A percentile compares a stretch with the other conserved stretches of the same genome.
These are phyloP conservation scores for Motacilla tschutschensis DNA, from an alignment of 2,113 vertebrate species.

Conservation along the genomic window DNA sequence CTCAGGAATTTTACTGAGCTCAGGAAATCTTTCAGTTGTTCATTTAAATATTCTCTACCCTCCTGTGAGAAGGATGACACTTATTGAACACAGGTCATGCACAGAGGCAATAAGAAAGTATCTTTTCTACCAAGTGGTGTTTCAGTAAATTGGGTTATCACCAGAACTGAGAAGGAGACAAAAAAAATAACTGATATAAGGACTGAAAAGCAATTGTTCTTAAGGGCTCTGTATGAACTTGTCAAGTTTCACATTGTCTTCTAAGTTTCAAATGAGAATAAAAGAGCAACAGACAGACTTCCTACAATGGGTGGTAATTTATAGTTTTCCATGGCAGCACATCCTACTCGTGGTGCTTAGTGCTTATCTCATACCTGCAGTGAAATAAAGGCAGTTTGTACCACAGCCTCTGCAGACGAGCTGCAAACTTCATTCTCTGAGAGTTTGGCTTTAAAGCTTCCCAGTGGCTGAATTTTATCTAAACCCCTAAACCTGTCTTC, in stretches of 20 bases:
- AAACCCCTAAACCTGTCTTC: not conserved
- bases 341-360: not conserved
- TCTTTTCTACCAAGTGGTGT: not conserved
- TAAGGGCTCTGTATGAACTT: not conserved
- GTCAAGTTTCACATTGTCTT: not conserved
- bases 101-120: not conserved
- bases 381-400: not conserved
- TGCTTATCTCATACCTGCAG: not conserved
- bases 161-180: not conserved
- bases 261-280: not conserved
- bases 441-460: not conserved
- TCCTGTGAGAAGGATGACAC: not conserved
- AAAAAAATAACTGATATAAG: not conserved
- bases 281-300: not conserved
- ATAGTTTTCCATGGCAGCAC: not conserved
- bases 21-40: not conserved
- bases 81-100: not conserved
- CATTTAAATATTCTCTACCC: not conserved
- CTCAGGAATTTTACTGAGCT: not conserved
- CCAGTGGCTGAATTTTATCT: not conserved
- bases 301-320: not conserved
- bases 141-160: not conserved
- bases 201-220: not conserved
- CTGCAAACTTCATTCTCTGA: not conserved
- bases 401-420: not conserved